These are phyloP conservation scores for cattle (Bos taurus) DNA, from an alignment of 2,113 vertebrate genomes.

Conservation along the genomic window ARS-UCD2.0 NC_037345.1:50354501-50355000, in stretches of 20 bases:
- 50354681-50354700: background rate
- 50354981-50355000: background rate
- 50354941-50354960: background rate
- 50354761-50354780: background rate
- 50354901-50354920: background rate
- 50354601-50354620: background rate
- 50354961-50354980: background rate
- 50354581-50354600: background rate
- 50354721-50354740: background rate
- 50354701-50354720: fast-evolving
- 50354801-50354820: background rate
- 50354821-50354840: background rate
- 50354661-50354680: background rate
- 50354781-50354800: background rate
- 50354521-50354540: background rate
- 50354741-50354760: background rate
- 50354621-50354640: background rate
- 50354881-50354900: background rate
- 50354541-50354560: background rate
- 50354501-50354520: background rate
- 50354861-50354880: background rate
- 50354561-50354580: background rate
- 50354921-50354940: background rate
- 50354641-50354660: background rate
- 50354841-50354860: background rate